Evolutionary conservation across 1,140 invertebrate genomes (phyloP).

Genomic region (Heliconius melpomene): DNA sequence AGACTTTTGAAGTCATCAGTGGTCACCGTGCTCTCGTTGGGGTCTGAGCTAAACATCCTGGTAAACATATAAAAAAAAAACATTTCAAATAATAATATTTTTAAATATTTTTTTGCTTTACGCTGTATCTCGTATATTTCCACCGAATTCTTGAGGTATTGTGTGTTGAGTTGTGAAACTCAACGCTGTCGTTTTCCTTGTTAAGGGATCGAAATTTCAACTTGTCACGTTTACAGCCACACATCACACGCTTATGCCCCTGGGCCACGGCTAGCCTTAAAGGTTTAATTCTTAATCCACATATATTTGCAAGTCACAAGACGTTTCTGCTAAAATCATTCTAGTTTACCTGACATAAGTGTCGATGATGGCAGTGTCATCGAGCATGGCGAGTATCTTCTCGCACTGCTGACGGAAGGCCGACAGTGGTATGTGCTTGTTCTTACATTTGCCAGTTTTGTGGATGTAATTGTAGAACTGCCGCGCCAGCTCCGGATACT

Average conservation of each 20-base stretch:
- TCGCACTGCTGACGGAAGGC: conserved; percentile 88
- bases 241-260: too few relatives aligned
- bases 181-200: too few relatives aligned
- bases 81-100: not conserved
- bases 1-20: conserved; percentile 83
- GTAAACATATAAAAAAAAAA: not conserved
- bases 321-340: too few relatives aligned
- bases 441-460: conserved; percentile 82
- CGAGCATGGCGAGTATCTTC: conserved; percentile 85
- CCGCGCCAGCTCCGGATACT: conserved; percentile 86
- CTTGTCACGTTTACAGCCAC: too few relatives aligned
- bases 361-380: conserved; percentile 84
- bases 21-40: conserved; percentile 80
- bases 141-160: too few relatives aligned
- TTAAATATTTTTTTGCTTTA: too few relatives aligned
- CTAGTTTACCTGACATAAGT: conserved; percentile 83
- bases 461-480: conserved; percentile 86
- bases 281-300: too few relatives aligned
- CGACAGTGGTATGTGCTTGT: conserved; percentile 82
- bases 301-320: too few relatives aligned
- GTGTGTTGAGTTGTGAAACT: too few relatives aligned
- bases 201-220: too few relatives aligned
- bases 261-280: too few relatives aligned
- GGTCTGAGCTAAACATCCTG: conserved; percentile 81
- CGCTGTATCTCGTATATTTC: too few relatives aligned